Percentiles rank a stretch among this genome's conserved stretches.
These are phyloP conservation scores for Pseudococcus viburni DNA, from an alignment of 2,888 invertebrate genomes.

Conservation along the genomic window DNA sequence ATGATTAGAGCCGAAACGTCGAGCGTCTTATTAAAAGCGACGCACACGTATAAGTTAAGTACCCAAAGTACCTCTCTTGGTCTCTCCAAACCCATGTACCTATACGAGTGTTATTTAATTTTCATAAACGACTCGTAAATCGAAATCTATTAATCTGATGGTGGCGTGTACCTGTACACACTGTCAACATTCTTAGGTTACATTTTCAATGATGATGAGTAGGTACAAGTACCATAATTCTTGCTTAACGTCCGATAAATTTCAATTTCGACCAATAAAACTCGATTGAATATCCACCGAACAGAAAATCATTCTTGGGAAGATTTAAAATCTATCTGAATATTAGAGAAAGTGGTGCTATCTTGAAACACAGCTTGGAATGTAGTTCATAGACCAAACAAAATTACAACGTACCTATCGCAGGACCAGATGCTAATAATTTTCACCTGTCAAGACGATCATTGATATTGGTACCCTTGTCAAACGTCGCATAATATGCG, in stretches of 20 bases:
- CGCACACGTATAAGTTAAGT: background rate
- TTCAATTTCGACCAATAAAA: conserved; percentile 55
- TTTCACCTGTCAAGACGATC: conserved; percentile 51
- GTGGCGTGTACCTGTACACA: background rate
- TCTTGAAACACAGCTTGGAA: conserved; percentile 51
- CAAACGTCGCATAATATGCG: background rate
- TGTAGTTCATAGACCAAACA: conserved; percentile 52
- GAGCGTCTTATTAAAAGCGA: conserved; percentile 4
- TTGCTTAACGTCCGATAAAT: conserved; percentile 48
- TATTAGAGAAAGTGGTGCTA: conserved; percentile 55
- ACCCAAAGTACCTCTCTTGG: background rate
- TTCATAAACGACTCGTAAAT: conserved; percentile 52
- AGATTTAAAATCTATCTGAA: conserved; percentile 52
- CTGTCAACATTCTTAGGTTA: conserved; percentile 52
- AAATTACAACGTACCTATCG: conserved; percentile 49
- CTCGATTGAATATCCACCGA: conserved; percentile 40
- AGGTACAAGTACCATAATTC: conserved; percentile 34
- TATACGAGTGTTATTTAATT: conserved; percentile 42
- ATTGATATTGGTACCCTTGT: conserved; percentile 47
- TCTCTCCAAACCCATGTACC: background rate
- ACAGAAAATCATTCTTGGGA: conserved; percentile 50
- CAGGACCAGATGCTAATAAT: conserved; percentile 55
- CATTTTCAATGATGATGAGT: conserved; percentile 54
- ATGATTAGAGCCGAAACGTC: conserved; percentile 19
- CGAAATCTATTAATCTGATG: conserved; percentile 45